Conservation (phyloP, 2,797 vertebrate genomes). For the Pampus argenteus region DNA sequence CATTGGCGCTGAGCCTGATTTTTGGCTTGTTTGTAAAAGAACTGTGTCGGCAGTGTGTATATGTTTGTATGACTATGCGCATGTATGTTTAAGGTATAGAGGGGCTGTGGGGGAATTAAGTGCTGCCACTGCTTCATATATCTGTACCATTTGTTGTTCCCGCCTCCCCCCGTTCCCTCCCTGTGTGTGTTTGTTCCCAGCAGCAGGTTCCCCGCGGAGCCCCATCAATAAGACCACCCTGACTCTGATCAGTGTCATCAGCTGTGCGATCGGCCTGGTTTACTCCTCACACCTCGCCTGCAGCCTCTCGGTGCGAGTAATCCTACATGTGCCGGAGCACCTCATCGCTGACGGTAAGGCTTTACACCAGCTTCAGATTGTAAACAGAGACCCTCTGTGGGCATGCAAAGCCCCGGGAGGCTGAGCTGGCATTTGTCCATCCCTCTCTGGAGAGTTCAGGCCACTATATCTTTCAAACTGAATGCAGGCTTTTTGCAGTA, state of each 20-base stretch:
- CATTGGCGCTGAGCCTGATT: slow-evolving; percentile 63
- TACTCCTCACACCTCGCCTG: slow-evolving; percentile 95
- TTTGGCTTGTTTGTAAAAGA: slow-evolving; percentile 70
- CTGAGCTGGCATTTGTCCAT: slow-evolving; percentile 61
- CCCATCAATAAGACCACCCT: slow-evolving; percentile 98
- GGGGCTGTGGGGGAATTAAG: slow-evolving; percentile 13
- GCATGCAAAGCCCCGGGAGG: slow-evolving; percentile 23
- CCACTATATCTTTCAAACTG: slow-evolving; percentile 31
- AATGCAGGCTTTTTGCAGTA: slow-evolving; percentile 25
- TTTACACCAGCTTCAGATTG: slow-evolving; percentile 21
- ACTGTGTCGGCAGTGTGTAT: slow-evolving; percentile 39
- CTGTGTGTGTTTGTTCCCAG: slow-evolving; percentile 42
- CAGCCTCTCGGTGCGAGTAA: slow-evolving; percentile 92
- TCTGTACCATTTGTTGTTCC: slow-evolving; percentile 40
- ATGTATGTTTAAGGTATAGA: slow-evolving; percentile 25
- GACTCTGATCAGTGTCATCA: slow-evolving; percentile 96
- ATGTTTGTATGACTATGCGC: slow-evolving; percentile 28
- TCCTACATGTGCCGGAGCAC: slow-evolving; percentile 96
- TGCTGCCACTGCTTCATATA: slow-evolving; percentile 44
- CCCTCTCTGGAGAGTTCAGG: slow-evolving; percentile 26
- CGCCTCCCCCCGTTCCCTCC: background rate
- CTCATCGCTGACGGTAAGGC: slow-evolving; percentile 95
- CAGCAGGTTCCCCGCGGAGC: slow-evolving; percentile 93
- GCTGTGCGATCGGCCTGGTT: slow-evolving; percentile 94
- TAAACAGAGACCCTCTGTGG: slow-evolving; percentile 1